These are phyloP conservation scores for Crypturellus tataupa DNA, from an alignment of 2,797 vertebrate genomes.

Conservation along the genomic window DNA sequence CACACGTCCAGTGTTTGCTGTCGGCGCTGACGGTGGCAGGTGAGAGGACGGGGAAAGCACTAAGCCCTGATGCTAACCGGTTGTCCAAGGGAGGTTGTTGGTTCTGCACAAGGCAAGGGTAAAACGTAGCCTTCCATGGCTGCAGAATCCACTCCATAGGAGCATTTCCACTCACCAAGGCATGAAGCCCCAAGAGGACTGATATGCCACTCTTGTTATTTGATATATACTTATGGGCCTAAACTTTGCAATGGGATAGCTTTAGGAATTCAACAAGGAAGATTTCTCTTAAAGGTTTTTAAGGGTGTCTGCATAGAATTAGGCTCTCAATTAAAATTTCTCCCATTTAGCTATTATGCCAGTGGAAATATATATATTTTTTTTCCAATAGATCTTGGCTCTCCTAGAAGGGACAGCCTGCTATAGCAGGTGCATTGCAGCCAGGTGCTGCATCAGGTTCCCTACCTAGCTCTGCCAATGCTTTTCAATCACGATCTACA, in stretches of 20 bases:
- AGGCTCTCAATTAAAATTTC: not conserved
- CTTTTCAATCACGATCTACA: constrained; percentile 61
- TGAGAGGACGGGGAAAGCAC: not conserved
- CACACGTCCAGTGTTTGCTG: not conserved
- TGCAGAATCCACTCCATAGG: rapidly evolving
- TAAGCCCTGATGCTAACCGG: not conserved
- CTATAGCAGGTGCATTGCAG: constrained; percentile 65
- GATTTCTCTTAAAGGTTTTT: not conserved
- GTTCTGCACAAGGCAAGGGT: rapidly evolving
- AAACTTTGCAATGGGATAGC: not conserved
- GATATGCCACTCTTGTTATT: not conserved
- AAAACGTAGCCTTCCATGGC: rapidly evolving
- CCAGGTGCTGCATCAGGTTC: constrained; percentile 57
- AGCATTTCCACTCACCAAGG: not conserved
- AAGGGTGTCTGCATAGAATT: not conserved
- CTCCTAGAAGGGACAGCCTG: constrained; percentile 51
- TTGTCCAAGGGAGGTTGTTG: not conserved
- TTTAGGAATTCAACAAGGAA: not conserved
- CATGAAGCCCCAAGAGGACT: not conserved
- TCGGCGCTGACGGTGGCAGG: not conserved
- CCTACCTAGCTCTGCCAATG: constrained; percentile 31
- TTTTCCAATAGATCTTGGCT: constrained; percentile 38
- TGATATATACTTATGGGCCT: not conserved
- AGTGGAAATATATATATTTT: not conserved
- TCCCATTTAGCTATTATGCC: not conserved